Base-by-base conservation (phyloP, 2,888 invertebrate species). In the Noctua janthina region DNA sequence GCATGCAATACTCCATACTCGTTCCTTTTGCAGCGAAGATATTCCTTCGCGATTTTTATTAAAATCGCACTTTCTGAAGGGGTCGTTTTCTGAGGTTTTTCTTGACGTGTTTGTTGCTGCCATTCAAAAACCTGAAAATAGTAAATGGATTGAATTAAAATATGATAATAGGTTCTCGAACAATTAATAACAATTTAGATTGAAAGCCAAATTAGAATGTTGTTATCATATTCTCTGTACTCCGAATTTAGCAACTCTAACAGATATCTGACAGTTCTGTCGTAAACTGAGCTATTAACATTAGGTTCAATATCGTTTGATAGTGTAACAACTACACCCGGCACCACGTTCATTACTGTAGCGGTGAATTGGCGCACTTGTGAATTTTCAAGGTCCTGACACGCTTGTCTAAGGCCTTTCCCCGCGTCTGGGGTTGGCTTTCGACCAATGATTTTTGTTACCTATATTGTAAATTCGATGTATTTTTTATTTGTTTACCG, bases 341-440 rank as follows among this genome's bases (percentile, higher is more conserved):
- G 80, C 89, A 87, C 88, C 86, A 78, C 82, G 87, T 89, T 92
- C 81, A 74, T 84, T 87, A 86, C 87, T 88, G 88, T 89, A 88
- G 91, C 90, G 86, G 87, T 79, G 89, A 91, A 91, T 91, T 89
- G 91, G 91, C 89, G 89, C 89, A 91, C 88, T 91, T 91, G 89
- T 89, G 85, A 90, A 72, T 89, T 92, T 94, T 94, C 94, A 95
- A 94, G 94, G 94, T 92, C 90, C 81, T 90, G 90, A 84, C 92
- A 91, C 85, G 90, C 85, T 92, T 91, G 88, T 85, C 84, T 80
- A 87, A 86, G 87, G 91, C 93, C 93, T 94, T 93, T 94, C 92
- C 90, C n/a, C n/a, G 67, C 69, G 84, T 83, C 84, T 88, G 77
- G 82, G 82, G 72, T 78, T 82, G 81, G 17, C 81, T 83, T 84